Base-by-base conservation (phyloP, 2,888 invertebrate species). In the Laspeyria flexula region DNA sequence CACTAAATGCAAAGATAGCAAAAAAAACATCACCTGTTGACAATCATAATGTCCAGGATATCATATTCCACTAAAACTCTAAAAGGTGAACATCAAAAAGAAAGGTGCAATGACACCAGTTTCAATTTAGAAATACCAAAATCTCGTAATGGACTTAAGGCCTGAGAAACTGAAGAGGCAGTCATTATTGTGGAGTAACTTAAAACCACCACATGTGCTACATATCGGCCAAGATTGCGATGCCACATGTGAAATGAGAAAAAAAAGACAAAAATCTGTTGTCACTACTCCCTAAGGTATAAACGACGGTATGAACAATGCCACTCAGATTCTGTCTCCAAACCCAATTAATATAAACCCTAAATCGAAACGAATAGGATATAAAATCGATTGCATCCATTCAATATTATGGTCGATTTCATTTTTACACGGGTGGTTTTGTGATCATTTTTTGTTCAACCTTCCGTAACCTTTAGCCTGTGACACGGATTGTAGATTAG, bases 401-500 rank as follows among this genome's bases (percentile, higher is more conserved):
- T 30, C 30, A 70, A 73, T 79, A 77, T 79, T 85, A 87, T 73
- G 83, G 87, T 79, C 80, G 85, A 85, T 83, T 88, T 89, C 82
- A 67, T 79, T 72, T 61, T 78, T 81, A 87, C 83, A 83, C 70
- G 68, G 75, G 68, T 72, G 65, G 79, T 81, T 87, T 87, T 83
- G 82, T 83, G 82, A 81, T 79, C 78, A 12, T 77, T 88, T 90
- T 92, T 90, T 90, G 85, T 84, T 56, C 86, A 88, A 90, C 90
- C 90, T 91, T 90, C 86, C 83, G 79, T 90, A 91, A 92, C 91
- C 92, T 91, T 90, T 91, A 85, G 89, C 90, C 87, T 90, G 86
- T 89, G 91, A 92, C 92, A 91, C 82, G 90, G 90, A 87, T 91
- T 88, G 89, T 90, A 89, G 89, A 91, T 92, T 91, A 90, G 89